Conservation (phyloP, 2,888 invertebrate genomes). For the Caenorhabditis afra region DNA sequence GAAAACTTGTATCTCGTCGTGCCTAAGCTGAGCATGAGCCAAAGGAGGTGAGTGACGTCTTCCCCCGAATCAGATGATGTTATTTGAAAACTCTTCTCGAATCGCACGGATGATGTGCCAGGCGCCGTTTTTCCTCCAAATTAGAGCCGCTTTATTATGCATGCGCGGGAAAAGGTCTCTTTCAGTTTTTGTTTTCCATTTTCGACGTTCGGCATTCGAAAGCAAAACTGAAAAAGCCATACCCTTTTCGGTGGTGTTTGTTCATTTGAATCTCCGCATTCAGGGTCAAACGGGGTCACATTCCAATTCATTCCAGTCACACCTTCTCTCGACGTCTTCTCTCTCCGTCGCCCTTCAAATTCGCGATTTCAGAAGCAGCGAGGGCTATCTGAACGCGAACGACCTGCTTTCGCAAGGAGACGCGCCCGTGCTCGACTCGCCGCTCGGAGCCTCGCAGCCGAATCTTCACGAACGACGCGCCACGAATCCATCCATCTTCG, state of each 20-base stretch:
- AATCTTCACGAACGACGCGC: slow-evolving; percentile 36
- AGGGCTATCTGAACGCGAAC: slow-evolving; percentile 44
- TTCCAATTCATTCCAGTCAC: slow-evolving; percentile 1
- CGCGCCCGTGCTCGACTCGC: slow-evolving; percentile 12
- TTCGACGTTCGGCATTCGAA: no score
- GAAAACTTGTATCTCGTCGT: slow-evolving; percentile 43
- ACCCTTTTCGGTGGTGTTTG: no score
- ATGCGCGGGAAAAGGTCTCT: no score
- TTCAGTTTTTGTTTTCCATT: no score
- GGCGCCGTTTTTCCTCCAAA: background rate
- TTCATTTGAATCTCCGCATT: background rate
- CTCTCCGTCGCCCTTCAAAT: no score
- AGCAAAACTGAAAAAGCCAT: no score
- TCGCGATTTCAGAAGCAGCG: slow-evolving; percentile 50
- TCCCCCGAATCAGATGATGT: background rate
- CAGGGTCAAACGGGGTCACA: slow-evolving; percentile 4
- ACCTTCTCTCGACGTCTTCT: background rate
- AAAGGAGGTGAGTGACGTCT: slow-evolving; percentile 35
- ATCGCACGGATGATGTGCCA: background rate
- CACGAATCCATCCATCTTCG: slow-evolving; percentile 54
- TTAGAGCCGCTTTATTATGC: no score
- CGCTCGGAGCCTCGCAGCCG: slow-evolving; percentile 28
- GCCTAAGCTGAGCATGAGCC: slow-evolving; percentile 37
- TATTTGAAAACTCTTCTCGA: background rate
- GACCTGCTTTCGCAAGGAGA: slow-evolving; percentile 39